Percentiles rank a stretch among this genome's conserved stretches.
Evolutionary conservation across 2,113 vertebrate genomes (phyloP).

Genomic region (Gavialis gangeticus): DNA sequence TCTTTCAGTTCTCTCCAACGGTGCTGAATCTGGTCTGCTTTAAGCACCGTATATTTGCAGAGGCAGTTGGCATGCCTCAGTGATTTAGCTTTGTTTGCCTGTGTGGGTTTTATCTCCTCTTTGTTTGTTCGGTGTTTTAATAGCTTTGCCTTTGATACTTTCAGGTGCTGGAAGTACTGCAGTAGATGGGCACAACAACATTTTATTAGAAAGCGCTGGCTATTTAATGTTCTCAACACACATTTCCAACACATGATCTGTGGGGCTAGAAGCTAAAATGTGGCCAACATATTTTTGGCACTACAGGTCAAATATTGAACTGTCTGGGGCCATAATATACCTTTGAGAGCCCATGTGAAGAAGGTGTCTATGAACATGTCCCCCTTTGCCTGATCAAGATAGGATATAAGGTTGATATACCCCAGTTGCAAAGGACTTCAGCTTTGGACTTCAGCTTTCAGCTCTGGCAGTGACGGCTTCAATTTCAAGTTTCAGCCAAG

Average conservation of each 20-base stretch:
- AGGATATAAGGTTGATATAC: background rate
- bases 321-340: background rate
- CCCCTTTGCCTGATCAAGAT: background rate
- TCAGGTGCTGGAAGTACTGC: background rate
- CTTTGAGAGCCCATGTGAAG: rapidly evolving
- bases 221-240: background rate
- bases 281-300: background rate
- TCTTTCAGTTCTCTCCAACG: background rate
- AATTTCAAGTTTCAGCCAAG: background rate
- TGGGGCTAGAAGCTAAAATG: background rate
- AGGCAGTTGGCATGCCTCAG: background rate
- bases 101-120: background rate
- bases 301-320: background rate
- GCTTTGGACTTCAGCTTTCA: background rate
- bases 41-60: background rate
- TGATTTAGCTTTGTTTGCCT: background rate
- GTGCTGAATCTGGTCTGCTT: background rate
- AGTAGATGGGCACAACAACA: background rate
- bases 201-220: background rate
- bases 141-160: conserved; percentile 35
- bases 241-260: background rate
- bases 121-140: conserved; percentile 12
- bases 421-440: background rate
- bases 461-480: background rate
- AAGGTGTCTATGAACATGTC: rapidly evolving